Evolutionary conservation across 2,888 invertebrate genomes (phyloP), one percentile per base, ranked within the genome.

Genomic region (Melieria crassipennis): DNA sequence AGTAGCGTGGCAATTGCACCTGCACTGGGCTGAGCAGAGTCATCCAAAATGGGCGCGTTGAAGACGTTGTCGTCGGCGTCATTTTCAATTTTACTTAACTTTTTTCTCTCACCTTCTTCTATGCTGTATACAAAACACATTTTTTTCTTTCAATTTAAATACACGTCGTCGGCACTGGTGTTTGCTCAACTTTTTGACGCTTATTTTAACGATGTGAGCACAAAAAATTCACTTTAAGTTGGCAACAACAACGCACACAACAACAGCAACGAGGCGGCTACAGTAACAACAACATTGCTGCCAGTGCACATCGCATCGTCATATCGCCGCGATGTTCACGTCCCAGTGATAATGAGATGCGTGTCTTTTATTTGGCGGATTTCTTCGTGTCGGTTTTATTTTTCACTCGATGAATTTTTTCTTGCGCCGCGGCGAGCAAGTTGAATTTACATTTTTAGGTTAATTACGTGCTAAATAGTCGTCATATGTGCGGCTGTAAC

Each of bases 331-430:
- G 78, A 81, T 81, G 82, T 84, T 84, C 83, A 83, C 84, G 82
- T 84, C 79, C 78, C 79, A 80, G 81, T 83, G 84, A 83, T 84
- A 84, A 84, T 84, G 82, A 84, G 83, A 84, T 83, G 82, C 81
- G 77, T 82, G 80, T 79, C 82, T 79, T 79, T 72, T 74, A 55
- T 69, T 65, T 71, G 43, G 68, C 42, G 43, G 16, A 52, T 11
- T 61, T 71, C 56, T 55, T 48, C 61, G 42, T 62, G 16, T 60
- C 43, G 11, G 10, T 64, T 76, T 70, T 76, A 73, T 78, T 75
- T 75, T 78, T 78, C 78, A 81, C 80, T 81, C 79, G 79, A 79
- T 80, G 78, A 80, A 80, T 82, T 47, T 48, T 62, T 55, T 57
- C 30, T 62, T 62, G n/a, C n/a, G 45, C 66, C 66, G 56, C 64